phyloP scores from a whole-genome alignment of 2,113 vertebrate genomes.

The Zingel zingel region DNA sequence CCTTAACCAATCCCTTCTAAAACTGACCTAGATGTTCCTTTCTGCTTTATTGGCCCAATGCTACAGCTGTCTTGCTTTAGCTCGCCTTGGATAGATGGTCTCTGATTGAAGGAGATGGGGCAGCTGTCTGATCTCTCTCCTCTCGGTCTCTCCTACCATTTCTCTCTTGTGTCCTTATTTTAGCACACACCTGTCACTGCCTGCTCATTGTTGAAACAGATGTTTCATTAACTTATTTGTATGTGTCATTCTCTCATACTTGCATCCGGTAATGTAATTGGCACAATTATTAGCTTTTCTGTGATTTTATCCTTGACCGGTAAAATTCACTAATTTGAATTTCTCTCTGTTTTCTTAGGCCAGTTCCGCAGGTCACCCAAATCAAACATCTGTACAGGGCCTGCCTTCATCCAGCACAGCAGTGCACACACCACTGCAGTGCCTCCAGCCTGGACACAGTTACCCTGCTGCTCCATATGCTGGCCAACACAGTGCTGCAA shows the following conservation, averaged over 20 bases:
- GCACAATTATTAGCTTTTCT: conserved; percentile 2
- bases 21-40: conserved; percentile 46
- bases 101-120: conserved; percentile 35
- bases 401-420: conserved; percentile 63
- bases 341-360: conserved; percentile 60
- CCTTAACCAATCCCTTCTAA: conserved; percentile 37
- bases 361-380: conserved; percentile 68
- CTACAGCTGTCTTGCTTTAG: conserved; percentile 40
- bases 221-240: conserved; percentile 49
- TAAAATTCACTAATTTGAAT: conserved; percentile 36
- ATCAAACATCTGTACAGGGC: conserved; percentile 63
- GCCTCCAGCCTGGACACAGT: conserved; percentile 68
- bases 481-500: conserved; percentile 33
- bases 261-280: conserved; percentile 19
- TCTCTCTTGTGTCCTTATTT: conserved; percentile 48
- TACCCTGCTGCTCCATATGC: conserved; percentile 60
- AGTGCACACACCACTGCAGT: conserved; percentile 60
- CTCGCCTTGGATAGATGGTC: conserved; percentile 41
- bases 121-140: conserved; percentile 35
- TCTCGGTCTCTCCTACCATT: conserved; percentile 29
- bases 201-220: conserved; percentile 54
- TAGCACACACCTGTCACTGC: conserved; percentile 45
- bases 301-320: conserved; percentile 7
- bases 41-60: conserved; percentile 64
- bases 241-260: conserved; percentile 47